These are phyloP conservation scores for Tromatobia lineatoria DNA, from an alignment of 2,888 invertebrate species.

Conservation along the genomic window DNA sequence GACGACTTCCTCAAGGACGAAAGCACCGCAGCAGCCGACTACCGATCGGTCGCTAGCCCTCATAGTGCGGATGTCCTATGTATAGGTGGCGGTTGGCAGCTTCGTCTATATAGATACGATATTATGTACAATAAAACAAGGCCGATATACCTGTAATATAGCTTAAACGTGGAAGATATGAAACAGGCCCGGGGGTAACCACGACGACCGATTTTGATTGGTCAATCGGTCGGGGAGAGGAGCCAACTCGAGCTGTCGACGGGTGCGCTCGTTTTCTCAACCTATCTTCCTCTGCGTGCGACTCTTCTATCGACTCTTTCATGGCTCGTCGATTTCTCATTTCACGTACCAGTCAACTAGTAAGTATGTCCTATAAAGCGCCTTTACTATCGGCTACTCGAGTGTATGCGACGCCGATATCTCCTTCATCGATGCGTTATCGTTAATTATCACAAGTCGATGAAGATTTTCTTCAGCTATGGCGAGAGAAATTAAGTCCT, in stretches of 20 bases:
- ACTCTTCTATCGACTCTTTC: neutral
- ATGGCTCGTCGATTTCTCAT: neutral
- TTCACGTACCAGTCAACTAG: too few species aligned
- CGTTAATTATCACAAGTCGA: neutral
- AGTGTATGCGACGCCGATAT: neutral
- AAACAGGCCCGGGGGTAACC: constrained; percentile 30
- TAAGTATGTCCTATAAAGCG: neutral
- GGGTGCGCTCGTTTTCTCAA: neutral
- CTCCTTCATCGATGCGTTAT: neutral
- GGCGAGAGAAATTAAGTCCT: neutral
- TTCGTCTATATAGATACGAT: constrained; percentile 3
- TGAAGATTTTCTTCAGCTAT: neutral
- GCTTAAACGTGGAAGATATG: neutral
- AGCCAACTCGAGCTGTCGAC: neutral
- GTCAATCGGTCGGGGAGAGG: constrained; percentile 27
- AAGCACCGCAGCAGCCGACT: constrained; percentile 66
- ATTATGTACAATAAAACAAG: neutral
- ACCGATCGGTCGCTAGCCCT: constrained; percentile 52
- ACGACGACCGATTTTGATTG: constrained; percentile 54
- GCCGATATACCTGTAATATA: constrained; percentile 11
- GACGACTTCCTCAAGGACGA: constrained; percentile 61
- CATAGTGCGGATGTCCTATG: constrained; percentile 40
- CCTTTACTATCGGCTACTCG: neutral
- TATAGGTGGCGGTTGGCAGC: neutral
- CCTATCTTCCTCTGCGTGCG: neutral